Conservation (phyloP, 64 coral and sea anemone species). For the Actinia equina region DNA sequence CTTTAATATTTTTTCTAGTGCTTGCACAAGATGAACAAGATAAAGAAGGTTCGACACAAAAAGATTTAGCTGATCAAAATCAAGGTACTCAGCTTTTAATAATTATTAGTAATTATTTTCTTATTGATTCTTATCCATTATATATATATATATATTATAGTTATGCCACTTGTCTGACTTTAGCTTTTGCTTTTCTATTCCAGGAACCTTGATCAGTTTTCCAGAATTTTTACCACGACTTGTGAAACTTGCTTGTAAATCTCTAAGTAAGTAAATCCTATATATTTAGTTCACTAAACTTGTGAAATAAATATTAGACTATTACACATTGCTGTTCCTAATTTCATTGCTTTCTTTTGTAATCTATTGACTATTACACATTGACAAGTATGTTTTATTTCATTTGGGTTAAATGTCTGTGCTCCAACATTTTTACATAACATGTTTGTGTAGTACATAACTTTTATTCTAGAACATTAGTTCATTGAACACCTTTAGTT, state of each 20-base stretch:
- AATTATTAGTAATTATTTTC: neutral
- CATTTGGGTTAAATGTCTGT: too few relatives aligned
- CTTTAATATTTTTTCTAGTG: conserved; percentile 30
- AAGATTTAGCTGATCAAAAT: conserved; percentile 85
- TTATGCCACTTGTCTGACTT: neutral
- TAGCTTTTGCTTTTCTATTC: neutral
- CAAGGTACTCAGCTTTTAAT: conserved; percentile 53
- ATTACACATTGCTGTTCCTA: neutral
- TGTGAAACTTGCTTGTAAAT: conserved; percentile 75
- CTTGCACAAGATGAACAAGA: conserved; percentile 84
- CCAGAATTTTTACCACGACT: conserved; percentile 79
- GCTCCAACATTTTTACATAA: too few relatives aligned
- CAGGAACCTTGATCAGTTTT: conserved; percentile 74
- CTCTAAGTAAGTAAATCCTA: conserved; percentile 56
- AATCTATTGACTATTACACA: too few relatives aligned
- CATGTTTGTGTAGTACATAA: too few relatives aligned
- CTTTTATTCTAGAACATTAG: too few relatives aligned
- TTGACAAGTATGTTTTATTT: too few relatives aligned
- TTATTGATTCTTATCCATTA: too few relatives aligned
- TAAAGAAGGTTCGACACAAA: conserved; percentile 59
- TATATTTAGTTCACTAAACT: too few relatives aligned
- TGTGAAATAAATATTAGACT: neutral
- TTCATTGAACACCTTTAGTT: too few relatives aligned
- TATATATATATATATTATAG: neutral
- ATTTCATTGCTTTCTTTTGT: too few relatives aligned